Base-by-base conservation (phyloP, 2,113 vertebrate genomes). In the Otis tarda region DNA sequence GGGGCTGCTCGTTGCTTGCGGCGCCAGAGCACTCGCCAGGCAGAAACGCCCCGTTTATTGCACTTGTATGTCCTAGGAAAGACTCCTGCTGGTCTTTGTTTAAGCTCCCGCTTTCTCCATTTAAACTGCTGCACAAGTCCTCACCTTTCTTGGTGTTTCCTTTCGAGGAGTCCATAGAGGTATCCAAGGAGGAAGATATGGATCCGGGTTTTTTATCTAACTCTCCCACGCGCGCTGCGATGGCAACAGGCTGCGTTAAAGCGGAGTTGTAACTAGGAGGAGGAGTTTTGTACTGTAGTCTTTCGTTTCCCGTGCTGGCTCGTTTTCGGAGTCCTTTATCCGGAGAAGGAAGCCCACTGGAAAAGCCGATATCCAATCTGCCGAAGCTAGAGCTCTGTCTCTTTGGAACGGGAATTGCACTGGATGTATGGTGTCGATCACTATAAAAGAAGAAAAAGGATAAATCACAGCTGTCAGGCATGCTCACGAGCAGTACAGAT, bases 361-460 rank as follows among this genome's bases (percentile, higher is more conserved):
- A 98, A 84, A 97, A 98, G 64, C 97, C 97, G 2, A 97, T 31
- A 71, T 99, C 99, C 7, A 98, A 96, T 37, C 97, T 96, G n/a
- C 97, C 96, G 7, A 98, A 98, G 33, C 98, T 94, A 6, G 98
- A 97, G 77, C 98, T 98, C 89, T 98, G 98, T 97, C 99, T 99
- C 97, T 98, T 95, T 63, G 99, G 99, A 90, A 99, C 99, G 0
- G 99, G 99, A 96, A 99, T 99, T 47, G 99, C 98, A 69, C 98
- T 99, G 71, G 99, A 99, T 70, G 98, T 98, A 25, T 99, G 98
- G 95, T 98, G 98, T 57, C 98, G 98, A 94, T 99, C 99, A 6
- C 99, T 99, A 86, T 35, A 86, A 92, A 63, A 88, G 91, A 2
- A 47, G 96, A 35, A 90, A 90, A 93, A 95, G 82, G 92, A 79